Conservation (phyloP, 2,113 vertebrate species). For the Eretmochelys imbricata region DNA sequence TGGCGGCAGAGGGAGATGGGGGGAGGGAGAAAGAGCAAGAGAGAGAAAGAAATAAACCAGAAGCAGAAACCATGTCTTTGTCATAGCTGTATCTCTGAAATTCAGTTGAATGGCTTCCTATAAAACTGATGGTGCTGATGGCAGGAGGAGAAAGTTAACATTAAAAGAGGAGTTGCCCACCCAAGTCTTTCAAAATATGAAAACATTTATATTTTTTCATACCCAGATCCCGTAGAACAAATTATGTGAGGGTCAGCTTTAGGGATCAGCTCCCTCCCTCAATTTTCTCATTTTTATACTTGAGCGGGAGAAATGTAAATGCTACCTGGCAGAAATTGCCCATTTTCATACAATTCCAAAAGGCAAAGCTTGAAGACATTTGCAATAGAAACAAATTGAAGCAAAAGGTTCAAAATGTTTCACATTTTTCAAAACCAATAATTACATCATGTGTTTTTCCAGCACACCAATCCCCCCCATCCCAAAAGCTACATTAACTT, state of each 20-base stretch:
- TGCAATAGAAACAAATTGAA: background rate
- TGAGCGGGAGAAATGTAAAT: background rate
- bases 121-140: background rate
- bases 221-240: background rate
- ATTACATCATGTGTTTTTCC: background rate
- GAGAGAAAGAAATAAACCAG: accelerated
- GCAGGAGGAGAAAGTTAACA: background rate
- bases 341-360: conserved; percentile 3
- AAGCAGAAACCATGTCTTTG: background rate
- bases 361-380: background rate
- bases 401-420: background rate
- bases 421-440: accelerated
- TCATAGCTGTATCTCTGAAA: background rate
- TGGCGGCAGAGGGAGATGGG: too few relatives aligned
- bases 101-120: background rate
- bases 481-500: background rate
- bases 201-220: background rate
- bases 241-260: background rate
- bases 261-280: background rate
- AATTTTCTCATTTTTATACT: background rate
- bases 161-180: background rate
- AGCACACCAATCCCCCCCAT: background rate
- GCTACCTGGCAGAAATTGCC: background rate
- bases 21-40: background rate
- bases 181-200: background rate